Evolutionary conservation across 2,797 vertebrate genomes (phyloP).

Genomic region (Microctenopoma lineatum): DNA sequence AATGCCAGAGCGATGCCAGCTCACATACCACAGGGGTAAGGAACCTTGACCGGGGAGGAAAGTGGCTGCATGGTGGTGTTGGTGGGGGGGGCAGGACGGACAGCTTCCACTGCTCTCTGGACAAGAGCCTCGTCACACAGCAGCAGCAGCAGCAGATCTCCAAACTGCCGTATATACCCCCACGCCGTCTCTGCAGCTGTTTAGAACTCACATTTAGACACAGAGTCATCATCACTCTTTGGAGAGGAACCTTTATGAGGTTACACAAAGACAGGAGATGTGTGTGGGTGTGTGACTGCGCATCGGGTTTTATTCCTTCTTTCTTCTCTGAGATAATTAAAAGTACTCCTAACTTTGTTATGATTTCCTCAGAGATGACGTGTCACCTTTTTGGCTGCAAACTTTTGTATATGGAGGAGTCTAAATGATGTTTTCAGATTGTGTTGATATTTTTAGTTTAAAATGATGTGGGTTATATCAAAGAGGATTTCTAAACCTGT

Average conservation of each 20-base stretch:
- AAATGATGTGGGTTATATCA: slow-evolving; percentile 2
- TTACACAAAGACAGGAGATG: slow-evolving; percentile 40
- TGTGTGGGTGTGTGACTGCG: slow-evolving; percentile 27
- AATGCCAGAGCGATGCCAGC: slow-evolving; percentile 55
- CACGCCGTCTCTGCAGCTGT: slow-evolving; percentile 70
- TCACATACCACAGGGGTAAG: slow-evolving; percentile 41
- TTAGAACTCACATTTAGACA: slow-evolving; percentile 75
- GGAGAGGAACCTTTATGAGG: slow-evolving; percentile 67
- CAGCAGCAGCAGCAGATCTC: slow-evolving; percentile 45
- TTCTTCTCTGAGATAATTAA: slow-evolving; percentile 28
- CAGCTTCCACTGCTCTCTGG: slow-evolving; percentile 34
- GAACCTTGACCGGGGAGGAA: slow-evolving; percentile 58
- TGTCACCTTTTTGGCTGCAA: slow-evolving; percentile 14
- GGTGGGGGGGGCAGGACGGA: slow-evolving; percentile 4
- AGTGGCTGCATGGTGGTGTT: background rate
- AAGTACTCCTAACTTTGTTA: slow-evolving; percentile 32
- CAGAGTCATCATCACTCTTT: slow-evolving; percentile 65
- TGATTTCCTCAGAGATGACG: slow-evolving; percentile 21
- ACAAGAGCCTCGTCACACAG: slow-evolving; percentile 25
- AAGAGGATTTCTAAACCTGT: background rate
- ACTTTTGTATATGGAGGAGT: background rate
- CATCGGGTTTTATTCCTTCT: slow-evolving; percentile 5
- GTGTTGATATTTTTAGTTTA: slow-evolving; percentile 19
- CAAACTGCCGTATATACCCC: slow-evolving; percentile 61
- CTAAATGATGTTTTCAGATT: slow-evolving; percentile 7